phyloP scores from a whole-genome alignment of 2,797 vertebrate genomes.

The Antennarius maculatus region DNA sequence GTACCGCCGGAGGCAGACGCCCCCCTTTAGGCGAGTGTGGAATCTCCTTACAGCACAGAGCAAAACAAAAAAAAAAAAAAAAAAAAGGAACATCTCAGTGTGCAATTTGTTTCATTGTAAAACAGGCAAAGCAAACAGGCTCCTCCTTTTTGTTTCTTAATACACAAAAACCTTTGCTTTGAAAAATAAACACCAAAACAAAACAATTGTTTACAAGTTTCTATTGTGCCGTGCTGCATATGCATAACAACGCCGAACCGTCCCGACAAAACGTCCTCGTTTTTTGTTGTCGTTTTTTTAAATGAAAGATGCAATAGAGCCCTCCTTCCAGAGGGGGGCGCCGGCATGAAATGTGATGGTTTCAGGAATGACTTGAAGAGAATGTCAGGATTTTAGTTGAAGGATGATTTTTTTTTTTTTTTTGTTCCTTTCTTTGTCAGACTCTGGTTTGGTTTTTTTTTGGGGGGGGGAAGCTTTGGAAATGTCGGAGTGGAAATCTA shows the following conservation, averaged over 20 bases:
- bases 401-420: not conserved
- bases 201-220: constrained; percentile 65
- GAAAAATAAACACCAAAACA: constrained; percentile 62
- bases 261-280: constrained; percentile 48
- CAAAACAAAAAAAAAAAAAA: constrained; percentile 63
- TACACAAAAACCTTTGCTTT: constrained; percentile 59
- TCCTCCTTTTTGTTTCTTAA: constrained; percentile 46
- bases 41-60: constrained; percentile 67
- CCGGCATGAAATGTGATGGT: constrained; percentile 13
- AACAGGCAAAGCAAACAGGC: constrained; percentile 65
- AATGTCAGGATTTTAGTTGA: constrained; percentile 33
- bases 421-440: constrained; percentile 26
- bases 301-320: constrained; percentile 56
- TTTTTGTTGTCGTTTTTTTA: constrained; percentile 15
- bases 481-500: constrained; percentile 60
- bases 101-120: constrained; percentile 71
- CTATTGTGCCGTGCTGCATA: constrained; percentile 75
- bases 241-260: constrained; percentile 60
- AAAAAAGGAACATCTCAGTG: constrained; percentile 52
- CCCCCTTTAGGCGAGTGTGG: constrained; percentile 41
- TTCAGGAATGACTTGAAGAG: constrained; percentile 7
- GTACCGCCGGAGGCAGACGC: constrained; percentile 33
- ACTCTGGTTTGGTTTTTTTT: constrained; percentile 53
- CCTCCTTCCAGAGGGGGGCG: constrained; percentile 49
- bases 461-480: constrained; percentile 58